Evolutionary conservation across 2,888 invertebrate genomes (phyloP), one percentile per base, ranked within the genome.

Genomic region (Cephus nigrinus): DNA sequence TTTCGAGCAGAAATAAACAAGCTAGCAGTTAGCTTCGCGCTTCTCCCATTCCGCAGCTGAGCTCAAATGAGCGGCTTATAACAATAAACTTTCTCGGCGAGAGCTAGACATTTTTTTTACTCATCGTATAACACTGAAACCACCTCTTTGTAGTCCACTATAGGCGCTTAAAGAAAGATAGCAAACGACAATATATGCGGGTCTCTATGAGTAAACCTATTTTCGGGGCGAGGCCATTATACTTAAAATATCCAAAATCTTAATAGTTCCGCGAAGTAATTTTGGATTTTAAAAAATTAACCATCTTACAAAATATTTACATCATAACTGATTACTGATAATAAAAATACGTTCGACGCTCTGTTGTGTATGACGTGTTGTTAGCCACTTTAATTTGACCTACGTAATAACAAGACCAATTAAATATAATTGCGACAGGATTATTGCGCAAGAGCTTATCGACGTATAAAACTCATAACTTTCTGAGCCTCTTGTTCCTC

Each of bases 41-140:
- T 73, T 68, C 77, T 35, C 75, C 68, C 79, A 77, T 76, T 78
- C 76, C 79, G 79, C 78, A 81, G 55, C 23, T 23, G 23, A 55
- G 82, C 81, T 83, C 85, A 84, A 85, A 84, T 85, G 83, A 85
- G 83, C 83, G 85, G 84, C 83, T 84, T 87, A 83, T 83, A 86
- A 87, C 86, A 87, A 87, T 87, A 87, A 87, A 87, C 86, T 83
- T 81, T 80, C 55, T 55, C 55, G 23, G 55, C 23, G 15, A 55
- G 55, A 55, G 55, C 55, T 23, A 55, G 55, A 23, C 23, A 55
- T 55, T 55, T 55, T 36, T 40, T 55, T 23, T 55, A 23, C 23
- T 55, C 23, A 23, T 55, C 55, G 9, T 55, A 55, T 55, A 55
- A 55, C 55, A 23, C 55, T 9, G 23, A 55, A 55, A 23, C 55